These are phyloP conservation scores for Papilio helenus DNA, from an alignment of 1,140 invertebrate species.

Conservation along the genomic window DNA sequence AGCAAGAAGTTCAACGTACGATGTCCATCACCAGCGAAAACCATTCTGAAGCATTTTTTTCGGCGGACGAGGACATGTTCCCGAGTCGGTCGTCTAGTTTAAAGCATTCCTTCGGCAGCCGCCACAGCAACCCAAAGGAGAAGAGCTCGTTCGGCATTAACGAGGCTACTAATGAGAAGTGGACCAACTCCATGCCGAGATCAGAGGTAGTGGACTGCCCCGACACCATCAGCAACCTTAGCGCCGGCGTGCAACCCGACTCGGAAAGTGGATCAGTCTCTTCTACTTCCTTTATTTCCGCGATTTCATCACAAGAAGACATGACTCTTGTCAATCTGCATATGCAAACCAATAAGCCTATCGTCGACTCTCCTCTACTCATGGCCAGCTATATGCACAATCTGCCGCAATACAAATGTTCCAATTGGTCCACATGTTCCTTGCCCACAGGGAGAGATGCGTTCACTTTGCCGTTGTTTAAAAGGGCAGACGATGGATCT, in stretches of 20 bases:
- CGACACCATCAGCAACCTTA: slow-evolving; percentile 76
- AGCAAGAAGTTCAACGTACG: slow-evolving; percentile 89
- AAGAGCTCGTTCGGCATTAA: slow-evolving; percentile 69
- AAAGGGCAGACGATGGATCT: slow-evolving; percentile 88
- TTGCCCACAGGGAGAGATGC: slow-evolving; percentile 87
- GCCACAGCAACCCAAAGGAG: slow-evolving; percentile 75
- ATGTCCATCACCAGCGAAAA: slow-evolving; percentile 94
- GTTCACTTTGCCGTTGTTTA: slow-evolving; percentile 89
- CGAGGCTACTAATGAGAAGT: slow-evolving; percentile 72
- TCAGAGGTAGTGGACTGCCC: slow-evolving; percentile 65
- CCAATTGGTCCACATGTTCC: slow-evolving; percentile 89
- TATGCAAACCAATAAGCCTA: slow-evolving; percentile 97
- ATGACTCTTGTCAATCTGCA: slow-evolving; percentile 96
- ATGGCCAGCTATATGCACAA: slow-evolving; percentile 98
- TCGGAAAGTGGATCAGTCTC: slow-evolving; percentile 89
- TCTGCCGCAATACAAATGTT: slow-evolving; percentile 92
- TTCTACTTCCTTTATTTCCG: slow-evolving; percentile 95
- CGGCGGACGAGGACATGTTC: slow-evolving; percentile 93
- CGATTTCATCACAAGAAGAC: slow-evolving; percentile 96
- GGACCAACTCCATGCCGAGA: slow-evolving; percentile 67
- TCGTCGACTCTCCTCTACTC: slow-evolving; percentile 95
- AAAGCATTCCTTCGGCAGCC: slow-evolving; percentile 84
- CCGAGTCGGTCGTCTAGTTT: slow-evolving; percentile 86
- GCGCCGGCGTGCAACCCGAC: slow-evolving; percentile 74
- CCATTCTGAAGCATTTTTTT: slow-evolving; percentile 95